Conservation (phyloP, 2,888 invertebrate genomes). For the Melanostoma scalare region DNA sequence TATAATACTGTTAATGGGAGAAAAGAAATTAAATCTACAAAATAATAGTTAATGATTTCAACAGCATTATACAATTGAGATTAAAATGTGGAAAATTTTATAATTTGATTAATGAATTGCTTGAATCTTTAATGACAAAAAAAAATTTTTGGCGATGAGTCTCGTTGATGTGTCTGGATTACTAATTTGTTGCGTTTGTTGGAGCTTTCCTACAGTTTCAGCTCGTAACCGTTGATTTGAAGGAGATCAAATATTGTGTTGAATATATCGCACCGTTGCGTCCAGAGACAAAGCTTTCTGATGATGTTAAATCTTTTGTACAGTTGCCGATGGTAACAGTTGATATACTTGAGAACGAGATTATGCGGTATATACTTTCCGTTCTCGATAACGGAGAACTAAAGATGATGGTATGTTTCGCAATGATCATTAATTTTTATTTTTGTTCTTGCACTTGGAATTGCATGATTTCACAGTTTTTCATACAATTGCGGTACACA, state of each 20-base stretch:
- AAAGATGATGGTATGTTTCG: conserved; percentile 2
- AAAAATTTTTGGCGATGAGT: neutral
- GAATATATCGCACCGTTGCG: neutral
- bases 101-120: conserved; percentile 59
- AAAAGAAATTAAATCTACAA: conserved; percentile 77
- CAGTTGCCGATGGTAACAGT: conserved; percentile 4
- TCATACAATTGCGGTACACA: conserved; percentile 6
- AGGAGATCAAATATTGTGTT: too few relatives aligned
- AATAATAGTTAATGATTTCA: conserved; percentile 78
- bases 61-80: neutral
- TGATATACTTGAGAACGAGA: conserved; percentile 2
- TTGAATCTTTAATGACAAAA: conserved; percentile 4
- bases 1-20: conserved; percentile 76
- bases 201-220: too few relatives aligned
- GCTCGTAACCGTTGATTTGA: too few relatives aligned
- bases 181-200: neutral
- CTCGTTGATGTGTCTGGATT: neutral
- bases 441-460: neutral
- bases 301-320: conserved; percentile 9
- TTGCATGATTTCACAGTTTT: conserved; percentile 7
- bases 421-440: conserved; percentile 3
- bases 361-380: neutral
- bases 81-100: neutral
- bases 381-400: conserved; percentile 10
- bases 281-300: conserved; percentile 1